A percentile compares a stretch with the other conserved stretches of the same genome.
Evolutionary conservation across 2,797 vertebrate genomes (phyloP).

Genomic region (Ibycter americanus): DNA sequence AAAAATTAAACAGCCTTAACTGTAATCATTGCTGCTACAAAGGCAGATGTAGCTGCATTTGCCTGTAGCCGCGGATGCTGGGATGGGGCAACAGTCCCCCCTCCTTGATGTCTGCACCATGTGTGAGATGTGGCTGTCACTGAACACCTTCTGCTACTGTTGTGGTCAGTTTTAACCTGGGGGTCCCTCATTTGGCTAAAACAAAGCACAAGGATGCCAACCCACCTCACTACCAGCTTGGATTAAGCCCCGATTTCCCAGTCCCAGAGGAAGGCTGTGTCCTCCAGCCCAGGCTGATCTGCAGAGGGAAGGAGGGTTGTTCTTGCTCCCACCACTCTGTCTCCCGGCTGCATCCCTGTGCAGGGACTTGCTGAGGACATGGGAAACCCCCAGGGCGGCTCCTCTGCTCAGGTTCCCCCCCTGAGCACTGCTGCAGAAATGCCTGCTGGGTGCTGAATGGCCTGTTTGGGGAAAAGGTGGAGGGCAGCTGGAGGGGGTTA

Average conservation of each 20-base stretch:
- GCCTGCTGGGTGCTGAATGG: rapidly evolving
- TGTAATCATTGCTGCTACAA: background rate
- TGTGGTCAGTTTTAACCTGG: background rate
- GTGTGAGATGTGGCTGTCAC: background rate
- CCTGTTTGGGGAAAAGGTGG: background rate
- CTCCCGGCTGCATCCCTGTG: background rate
- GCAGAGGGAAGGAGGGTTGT: background rate
- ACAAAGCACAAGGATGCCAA: background rate
- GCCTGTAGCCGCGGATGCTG: background rate
- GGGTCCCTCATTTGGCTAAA: background rate
- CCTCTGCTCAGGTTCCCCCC: background rate
- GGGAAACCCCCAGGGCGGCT: background rate
- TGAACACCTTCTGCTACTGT: background rate
- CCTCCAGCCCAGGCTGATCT: background rate
- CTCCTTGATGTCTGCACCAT: background rate
- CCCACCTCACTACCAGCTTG: background rate
- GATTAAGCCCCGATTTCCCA: background rate
- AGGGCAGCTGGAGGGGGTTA: background rate
- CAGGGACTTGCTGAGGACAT: background rate
- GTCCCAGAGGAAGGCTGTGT: background rate
- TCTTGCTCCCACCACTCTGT: background rate
- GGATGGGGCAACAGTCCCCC: background rate
- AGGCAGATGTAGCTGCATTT: background rate
- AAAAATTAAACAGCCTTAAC: background rate
- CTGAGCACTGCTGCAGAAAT: rapidly evolving